These are phyloP conservation scores for Sylvietta virens DNA, from an alignment of 2,113 vertebrate species.

Conservation along the genomic window DNA sequence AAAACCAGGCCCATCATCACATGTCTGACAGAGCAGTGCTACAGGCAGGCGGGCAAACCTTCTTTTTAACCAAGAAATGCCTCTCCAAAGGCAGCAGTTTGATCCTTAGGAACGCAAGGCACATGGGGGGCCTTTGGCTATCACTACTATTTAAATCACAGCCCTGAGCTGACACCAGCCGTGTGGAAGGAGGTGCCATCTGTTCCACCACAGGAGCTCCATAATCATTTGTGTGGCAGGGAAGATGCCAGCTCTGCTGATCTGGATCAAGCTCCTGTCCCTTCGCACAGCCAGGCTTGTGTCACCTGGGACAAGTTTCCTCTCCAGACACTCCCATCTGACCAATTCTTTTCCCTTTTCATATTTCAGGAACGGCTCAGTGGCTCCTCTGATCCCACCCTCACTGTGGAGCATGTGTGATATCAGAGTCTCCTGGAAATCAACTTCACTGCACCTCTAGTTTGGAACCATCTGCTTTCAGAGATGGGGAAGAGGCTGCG, in stretches of 20 bases:
- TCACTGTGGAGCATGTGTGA: not conserved
- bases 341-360: not conserved
- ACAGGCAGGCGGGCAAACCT: not conserved
- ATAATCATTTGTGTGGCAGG: accelerated
- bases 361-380: not conserved
- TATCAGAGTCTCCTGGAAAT: not conserved
- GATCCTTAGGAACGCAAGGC: not conserved
- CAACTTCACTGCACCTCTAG: accelerated
- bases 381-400: not conserved
- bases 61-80: not conserved
- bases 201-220: not conserved
- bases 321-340: not conserved
- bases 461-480: not conserved
- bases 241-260: not conserved
- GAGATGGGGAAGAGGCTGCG: not conserved
- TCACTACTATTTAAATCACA: not conserved
- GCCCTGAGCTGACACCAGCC: not conserved
- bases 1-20: slow-evolving; percentile 64
- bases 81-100: not conserved
- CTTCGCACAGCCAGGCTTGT: not conserved
- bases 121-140: not conserved
- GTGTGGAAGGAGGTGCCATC: not conserved
- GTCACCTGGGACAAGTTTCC: not conserved
- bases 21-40: slow-evolving; percentile 3
- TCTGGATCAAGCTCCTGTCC: accelerated